Base-by-base conservation (phyloP, 2,113 vertebrate genomes). In the Pteruthius melanotis region DNA sequence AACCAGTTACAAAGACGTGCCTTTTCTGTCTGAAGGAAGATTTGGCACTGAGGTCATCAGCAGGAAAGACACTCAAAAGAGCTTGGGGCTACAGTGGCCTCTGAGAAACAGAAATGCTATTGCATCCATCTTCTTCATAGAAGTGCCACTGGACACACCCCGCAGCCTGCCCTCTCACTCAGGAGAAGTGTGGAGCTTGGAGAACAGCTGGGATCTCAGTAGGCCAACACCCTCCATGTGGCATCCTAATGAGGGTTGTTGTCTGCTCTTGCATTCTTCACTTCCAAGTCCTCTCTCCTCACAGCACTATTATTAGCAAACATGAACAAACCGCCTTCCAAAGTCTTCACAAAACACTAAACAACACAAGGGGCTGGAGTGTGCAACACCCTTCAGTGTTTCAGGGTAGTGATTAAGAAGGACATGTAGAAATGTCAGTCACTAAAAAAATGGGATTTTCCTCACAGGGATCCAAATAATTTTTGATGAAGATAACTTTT, bases 281-380 rank as follows among this genome's bases (percentile, higher is more conserved):
- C 47, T 70, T 77, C 54, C 77, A 92, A 94, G 59, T 37, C 56
- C 69, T 87, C 60, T 40, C 65, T 89, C 42, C 71, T 87, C 69
- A 75, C 47, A 84, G 35, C 26, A 47, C 44, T 95, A 74, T 87
- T 94, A 89, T 91, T 90, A 95, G 82, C 45, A 95, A 95, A 87
- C 33, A 89, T 35, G 80, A 94, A 80, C 64, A 96, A 96, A 89
- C 33, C 0, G 2, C 77, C 70, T 95, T 87, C 80, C 78, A 24
- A 80, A 76, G 68, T 60, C 88, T 70, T 87, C 49, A 74, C 49
- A 78, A 80, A 89, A 78, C 54, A 85, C 47, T 21, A 17, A 95
- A 91, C 53, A 84, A 18, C 50, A 45, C 52, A 87, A 89, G 1
- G 4, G 56, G 70, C 3, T 2, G 66, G 47, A 80, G 69, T 60